Percentiles rank a stretch among this genome's conserved stretches.
Evolutionary conservation across 2,888 invertebrate species (phyloP).

Genomic region (Macrosiphum euphorbiae): DNA sequence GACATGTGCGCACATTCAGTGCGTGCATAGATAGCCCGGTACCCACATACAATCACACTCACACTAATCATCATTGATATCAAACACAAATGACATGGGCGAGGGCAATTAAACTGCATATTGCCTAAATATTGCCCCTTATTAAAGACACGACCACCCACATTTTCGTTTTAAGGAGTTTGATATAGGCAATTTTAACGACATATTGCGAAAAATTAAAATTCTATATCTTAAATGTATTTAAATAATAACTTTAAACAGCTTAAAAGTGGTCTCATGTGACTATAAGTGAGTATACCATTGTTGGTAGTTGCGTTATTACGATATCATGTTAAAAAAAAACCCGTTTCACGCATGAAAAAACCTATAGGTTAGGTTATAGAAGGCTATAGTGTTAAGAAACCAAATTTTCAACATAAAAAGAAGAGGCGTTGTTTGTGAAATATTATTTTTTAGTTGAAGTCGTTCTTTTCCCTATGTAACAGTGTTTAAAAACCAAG

Average conservation of each 20-base stretch:
- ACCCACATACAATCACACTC: too few relatives aligned
- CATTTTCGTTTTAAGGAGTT: neutral
- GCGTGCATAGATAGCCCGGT: too few relatives aligned
- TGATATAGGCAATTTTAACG: neutral
- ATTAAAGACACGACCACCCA: too few relatives aligned
- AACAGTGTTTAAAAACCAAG: neutral
- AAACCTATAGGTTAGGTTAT: neutral
- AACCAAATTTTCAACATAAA: neutral
- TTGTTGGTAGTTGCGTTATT: neutral
- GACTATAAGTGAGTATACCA: neutral
- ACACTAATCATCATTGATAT: too few relatives aligned
- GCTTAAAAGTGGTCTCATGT: neutral
- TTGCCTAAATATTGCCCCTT: too few relatives aligned
- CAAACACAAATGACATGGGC: too few relatives aligned
- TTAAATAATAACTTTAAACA: neutral
- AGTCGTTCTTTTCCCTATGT: neutral
- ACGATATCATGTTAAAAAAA: neutral
- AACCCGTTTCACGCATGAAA: neutral
- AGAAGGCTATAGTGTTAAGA: neutral
- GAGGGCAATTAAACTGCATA: too few relatives aligned
- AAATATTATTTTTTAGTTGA: neutral
- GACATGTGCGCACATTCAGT: too few relatives aligned
- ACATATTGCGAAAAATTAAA: neutral
- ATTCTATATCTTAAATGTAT: neutral
- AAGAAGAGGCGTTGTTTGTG: neutral